Evolutionary conservation across 2,888 invertebrate genomes (phyloP).

Genomic region (Alsophila aescularia): DNA sequence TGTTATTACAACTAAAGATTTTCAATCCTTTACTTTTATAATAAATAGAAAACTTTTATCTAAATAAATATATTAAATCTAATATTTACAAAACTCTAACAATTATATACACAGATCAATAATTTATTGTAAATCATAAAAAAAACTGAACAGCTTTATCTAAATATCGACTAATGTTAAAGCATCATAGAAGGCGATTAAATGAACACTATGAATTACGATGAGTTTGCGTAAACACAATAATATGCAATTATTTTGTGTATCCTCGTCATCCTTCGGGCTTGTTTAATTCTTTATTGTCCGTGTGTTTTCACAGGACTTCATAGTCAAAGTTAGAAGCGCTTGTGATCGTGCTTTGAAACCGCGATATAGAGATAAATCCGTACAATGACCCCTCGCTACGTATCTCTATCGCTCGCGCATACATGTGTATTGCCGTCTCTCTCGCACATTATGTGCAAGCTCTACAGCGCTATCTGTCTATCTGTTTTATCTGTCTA

Average conservation of each 20-base stretch:
- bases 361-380: no score
- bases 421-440: no score
- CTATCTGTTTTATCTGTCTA: no score
- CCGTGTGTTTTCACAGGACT: no score
- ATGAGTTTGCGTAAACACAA: conserved; percentile 18
- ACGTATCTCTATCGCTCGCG: no score
- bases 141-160: conserved; percentile 58
- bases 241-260: background rate
- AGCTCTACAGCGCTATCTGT: no score
- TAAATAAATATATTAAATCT: conserved; percentile 72
- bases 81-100: conserved; percentile 77
- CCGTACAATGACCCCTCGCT: no score
- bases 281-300: no score
- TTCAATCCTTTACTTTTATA: conserved; percentile 51
- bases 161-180: conserved; percentile 75
- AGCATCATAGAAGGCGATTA: conserved; percentile 81
- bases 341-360: no score
- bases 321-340: no score
- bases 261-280: background rate
- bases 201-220: conserved; percentile 67
- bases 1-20: conserved; percentile 45
- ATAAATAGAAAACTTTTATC: conserved; percentile 57
- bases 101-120: conserved; percentile 81
- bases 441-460: no score
- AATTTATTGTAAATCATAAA: conserved; percentile 55